phyloP scores from a whole-genome alignment of 2,888 invertebrate species.

The Andricus quercusramuli region DNA sequence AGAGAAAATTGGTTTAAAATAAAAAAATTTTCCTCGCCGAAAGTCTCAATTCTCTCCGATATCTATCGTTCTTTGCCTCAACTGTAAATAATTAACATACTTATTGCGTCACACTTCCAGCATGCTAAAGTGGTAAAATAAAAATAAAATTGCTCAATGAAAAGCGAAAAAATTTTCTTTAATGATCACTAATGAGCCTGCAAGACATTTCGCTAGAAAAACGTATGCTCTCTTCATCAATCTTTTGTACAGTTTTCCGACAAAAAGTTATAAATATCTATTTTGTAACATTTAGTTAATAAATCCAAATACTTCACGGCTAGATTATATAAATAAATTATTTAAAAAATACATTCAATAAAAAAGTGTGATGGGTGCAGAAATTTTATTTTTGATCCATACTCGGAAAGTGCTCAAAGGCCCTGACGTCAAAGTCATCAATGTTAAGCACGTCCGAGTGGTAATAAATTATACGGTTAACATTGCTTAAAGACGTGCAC shows the following conservation, averaged over 20 bases:
- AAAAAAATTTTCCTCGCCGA: too few relatives aligned
- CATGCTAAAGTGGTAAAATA: background rate
- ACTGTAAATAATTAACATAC: too few relatives aligned
- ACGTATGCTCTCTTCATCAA: background rate
- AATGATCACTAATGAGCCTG: background rate
- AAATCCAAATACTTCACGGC: too few relatives aligned
- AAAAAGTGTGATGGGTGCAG: background rate
- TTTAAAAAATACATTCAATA: background rate
- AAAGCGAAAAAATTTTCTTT: background rate
- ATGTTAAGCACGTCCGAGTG: slow-evolving; percentile 22
- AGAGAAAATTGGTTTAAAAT: too few relatives aligned
- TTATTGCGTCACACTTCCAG: background rate
- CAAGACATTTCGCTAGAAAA: background rate
- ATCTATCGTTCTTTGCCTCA: too few relatives aligned
- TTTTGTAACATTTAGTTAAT: background rate
- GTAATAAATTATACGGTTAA: slow-evolving; percentile 24
- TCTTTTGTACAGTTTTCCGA: background rate
- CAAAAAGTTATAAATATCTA: background rate
- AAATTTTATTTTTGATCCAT: background rate
- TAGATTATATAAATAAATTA: background rate
- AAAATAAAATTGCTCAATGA: background rate
- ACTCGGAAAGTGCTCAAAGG: slow-evolving; percentile 30
- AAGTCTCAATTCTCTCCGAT: too few relatives aligned
- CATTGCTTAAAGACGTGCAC: slow-evolving; percentile 31
- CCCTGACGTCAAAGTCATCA: slow-evolving; percentile 33